phyloP scores from a whole-genome alignment of 2,113 vertebrate genomes.

The Phocoena phocoena region DNA sequence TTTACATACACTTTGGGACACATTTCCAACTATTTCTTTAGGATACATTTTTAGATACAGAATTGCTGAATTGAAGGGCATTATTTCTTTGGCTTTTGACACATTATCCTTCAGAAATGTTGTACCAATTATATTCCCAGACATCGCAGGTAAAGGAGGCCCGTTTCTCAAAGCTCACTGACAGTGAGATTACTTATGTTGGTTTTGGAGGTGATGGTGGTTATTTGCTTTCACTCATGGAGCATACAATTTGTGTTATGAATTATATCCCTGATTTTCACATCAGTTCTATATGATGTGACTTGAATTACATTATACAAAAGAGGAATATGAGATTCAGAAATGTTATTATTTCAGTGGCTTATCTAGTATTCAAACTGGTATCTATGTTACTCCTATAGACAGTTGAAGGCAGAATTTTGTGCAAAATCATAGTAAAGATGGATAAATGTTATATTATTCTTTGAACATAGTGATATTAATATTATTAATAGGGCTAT shows the following conservation, averaged over 20 bases:
- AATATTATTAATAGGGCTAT: background rate
- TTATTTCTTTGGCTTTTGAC: background rate
- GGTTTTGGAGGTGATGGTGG: background rate
- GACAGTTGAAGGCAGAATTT: background rate
- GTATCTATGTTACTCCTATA: background rate
- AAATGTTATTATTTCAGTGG: background rate
- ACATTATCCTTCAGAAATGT: background rate
- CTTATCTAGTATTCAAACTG: background rate
- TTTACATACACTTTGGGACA: background rate
- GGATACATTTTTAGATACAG: background rate
- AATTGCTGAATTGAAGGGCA: background rate
- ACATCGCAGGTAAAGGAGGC: background rate
- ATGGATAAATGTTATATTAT: background rate
- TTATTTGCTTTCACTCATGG: background rate
- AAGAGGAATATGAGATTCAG: background rate
- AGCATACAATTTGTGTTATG: background rate
- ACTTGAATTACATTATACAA: constrained; percentile 2
- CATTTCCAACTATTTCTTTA: background rate
- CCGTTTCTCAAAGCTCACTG: background rate
- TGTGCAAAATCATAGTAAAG: background rate
- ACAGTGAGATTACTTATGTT: background rate
- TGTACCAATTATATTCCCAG: background rate
- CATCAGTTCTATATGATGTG: background rate
- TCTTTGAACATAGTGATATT: background rate
- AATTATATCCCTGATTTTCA: constrained; percentile 3